Percentiles rank a stretch among this genome's conserved stretches.
Conservation (phyloP, 2,797 vertebrate species). For the Chaetophractus vellerosus region DNA sequence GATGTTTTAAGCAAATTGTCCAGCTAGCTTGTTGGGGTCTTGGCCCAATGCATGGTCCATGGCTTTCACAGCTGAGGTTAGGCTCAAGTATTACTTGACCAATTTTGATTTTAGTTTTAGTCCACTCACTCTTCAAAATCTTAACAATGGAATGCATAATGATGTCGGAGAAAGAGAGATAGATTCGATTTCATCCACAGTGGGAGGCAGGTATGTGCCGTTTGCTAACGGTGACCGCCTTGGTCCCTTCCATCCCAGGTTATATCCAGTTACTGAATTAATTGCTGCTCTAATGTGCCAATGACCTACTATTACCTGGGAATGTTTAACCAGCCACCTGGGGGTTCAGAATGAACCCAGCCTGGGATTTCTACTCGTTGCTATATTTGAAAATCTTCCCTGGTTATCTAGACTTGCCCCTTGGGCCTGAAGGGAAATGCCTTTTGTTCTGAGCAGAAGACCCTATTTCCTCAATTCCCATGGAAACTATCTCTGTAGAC, state of each 20-base stretch:
- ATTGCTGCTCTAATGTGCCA: background rate
- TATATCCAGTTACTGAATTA: background rate
- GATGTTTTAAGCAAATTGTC: background rate
- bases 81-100: background rate
- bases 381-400: background rate
- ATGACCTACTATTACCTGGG: background rate
- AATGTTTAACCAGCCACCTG: background rate
- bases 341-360: background rate
- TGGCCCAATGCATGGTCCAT: background rate
- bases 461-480: background rate
- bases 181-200: background rate
- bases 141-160: background rate
- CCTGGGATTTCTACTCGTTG: background rate
- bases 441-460: conserved; percentile 6
- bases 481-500: background rate
- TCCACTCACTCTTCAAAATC: conserved; percentile 10
- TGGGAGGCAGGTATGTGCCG: background rate
- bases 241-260: background rate
- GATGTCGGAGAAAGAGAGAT: background rate
- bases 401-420: background rate
- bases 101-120: conserved; percentile 18
- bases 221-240: background rate
- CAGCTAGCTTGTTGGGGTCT: background rate
- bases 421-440: background rate
- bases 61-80: background rate